Evolutionary conservation across 2,888 invertebrate genomes (phyloP).

Genomic region (Papilio gigon): DNA sequence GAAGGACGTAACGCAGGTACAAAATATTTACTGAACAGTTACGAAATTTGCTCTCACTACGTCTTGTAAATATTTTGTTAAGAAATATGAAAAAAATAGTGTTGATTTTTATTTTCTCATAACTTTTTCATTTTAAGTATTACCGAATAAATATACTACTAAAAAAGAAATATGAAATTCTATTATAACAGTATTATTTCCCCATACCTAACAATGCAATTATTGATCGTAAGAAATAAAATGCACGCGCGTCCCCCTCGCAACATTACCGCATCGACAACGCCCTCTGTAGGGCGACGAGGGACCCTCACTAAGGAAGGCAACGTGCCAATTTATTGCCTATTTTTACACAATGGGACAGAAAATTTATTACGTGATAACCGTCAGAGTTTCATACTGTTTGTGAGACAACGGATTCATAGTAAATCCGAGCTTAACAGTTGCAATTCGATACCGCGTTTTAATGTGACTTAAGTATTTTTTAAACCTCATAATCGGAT

Average conservation of each 20-base stretch:
- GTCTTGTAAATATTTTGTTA: not conserved
- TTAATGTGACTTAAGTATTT: constrained; percentile 41
- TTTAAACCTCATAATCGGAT: not conserved
- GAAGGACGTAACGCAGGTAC: not conserved
- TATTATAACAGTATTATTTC: constrained; percentile 18
- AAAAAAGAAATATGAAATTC: constrained; percentile 7
- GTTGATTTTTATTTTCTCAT: too few species aligned
- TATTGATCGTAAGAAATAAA: constrained; percentile 41
- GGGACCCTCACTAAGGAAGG: constrained; percentile 51
- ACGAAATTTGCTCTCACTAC: not conserved
- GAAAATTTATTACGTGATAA: constrained; percentile 79
- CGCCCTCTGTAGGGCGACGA: constrained; percentile 51
- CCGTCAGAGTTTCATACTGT: constrained; percentile 62
- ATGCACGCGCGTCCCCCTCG: constrained; percentile 36
- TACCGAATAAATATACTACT: not conserved
- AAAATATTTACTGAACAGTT: not conserved
- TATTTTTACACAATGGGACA: constrained; percentile 69
- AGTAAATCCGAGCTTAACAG: constrained; percentile 54
- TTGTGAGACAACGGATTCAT: constrained; percentile 59
- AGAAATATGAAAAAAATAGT: not conserved
- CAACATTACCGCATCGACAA: constrained; percentile 5
- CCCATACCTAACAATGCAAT: constrained; percentile 20
- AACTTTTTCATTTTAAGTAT: not conserved
- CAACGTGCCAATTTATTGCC: constrained; percentile 78
- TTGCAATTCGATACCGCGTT: constrained; percentile 42